Base-by-base conservation (phyloP, 2,113 vertebrate genomes). In the Pelmatolapia mariae region DNA sequence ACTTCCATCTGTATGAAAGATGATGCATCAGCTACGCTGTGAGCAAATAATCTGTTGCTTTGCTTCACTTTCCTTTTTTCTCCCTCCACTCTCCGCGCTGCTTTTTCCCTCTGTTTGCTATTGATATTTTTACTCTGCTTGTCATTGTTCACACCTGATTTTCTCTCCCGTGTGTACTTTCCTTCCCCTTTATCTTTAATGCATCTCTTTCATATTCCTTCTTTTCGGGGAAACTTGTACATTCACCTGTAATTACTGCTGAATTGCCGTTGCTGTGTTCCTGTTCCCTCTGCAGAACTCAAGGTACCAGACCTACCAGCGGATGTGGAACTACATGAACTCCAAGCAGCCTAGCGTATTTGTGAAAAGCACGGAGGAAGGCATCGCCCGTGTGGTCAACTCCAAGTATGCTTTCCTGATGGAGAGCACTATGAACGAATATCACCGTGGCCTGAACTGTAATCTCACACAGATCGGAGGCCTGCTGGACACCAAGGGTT, bases 241-340 rank as follows among this genome's bases (percentile, higher is more conserved):
- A 80, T 12, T 33, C 16, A 68, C 71, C 24, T 79, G 45, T 29
- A 63, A 18, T 63, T 50, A 9, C 31, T 59, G 57, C 40, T 24
- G 50, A 83, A 82, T 56, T 61, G 18, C 13, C 15, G 1, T 61
- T 71, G 16, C 76, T 63, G 10, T 45, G 26, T 59, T 84, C 4
- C 68, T 16, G 4, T 87, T 83, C 19, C 26, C 31, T 66, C 59
- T 68, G 38, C 92, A 98, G 98, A 98, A 98, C 88, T 98, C 98
- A 0, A 92, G 98, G 38, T 98, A 98, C 92, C 98, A 98, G 94
- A 98, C 97, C 0, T 98, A 98, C 91, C 98, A 98, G 95, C 96
- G 98, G 5, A 98, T 98, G 98, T 98, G 98, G 98, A 98, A 98
- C 95, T 98, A 98, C 95, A 98, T 98, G 98, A 96, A 98, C 92